Base-by-base conservation (phyloP, 2,888 invertebrate genomes). In the Chouioia cunea region DNA sequence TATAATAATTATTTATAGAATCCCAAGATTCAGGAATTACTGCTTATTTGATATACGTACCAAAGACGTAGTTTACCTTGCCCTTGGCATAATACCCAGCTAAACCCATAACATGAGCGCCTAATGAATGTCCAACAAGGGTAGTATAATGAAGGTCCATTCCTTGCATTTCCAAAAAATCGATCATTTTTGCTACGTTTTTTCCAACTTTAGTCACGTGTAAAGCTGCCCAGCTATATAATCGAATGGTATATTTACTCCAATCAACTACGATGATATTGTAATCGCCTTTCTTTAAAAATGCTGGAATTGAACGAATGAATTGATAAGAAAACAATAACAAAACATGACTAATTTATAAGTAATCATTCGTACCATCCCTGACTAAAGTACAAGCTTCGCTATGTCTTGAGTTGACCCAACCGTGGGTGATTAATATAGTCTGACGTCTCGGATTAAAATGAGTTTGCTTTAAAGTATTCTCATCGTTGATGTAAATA, bases 251-350 rank as follows among this genome's bases (percentile, higher is more conserved):
- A 20, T 80, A 78, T 16, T 56, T 69, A 20, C 79, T 75, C 83
- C 83, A 84, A 56, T 84, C 83, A 15, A 83, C 74, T 12, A 81
- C 75, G 50, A 84, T 80, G 6, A 83, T 75, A 63, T 83, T 84
- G 73, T 78, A 81, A 56, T 82, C 78, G 0, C 73, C 79, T 1
- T 76, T 56, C 20, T 70, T 18, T 15, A 83, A 59, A 43, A 77
- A 83, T 14, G 80, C 84, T 83, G 65, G 0, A 65, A 74, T 8
- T 53, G 8, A 54, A 64, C 43, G 8, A 8, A 12, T n/a, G 12
- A 27, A 3, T 16, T 47, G 0, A 65, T 63, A n/a, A 58, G 2
- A 18, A 63, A 59, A 14, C 8, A 27, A 52, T 58, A 43, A 10
- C 50, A 16, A 48, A 27, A 10, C 46, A 6, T 43, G 4, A 27